Percentiles rank a stretch among this genome's conserved stretches.
These are phyloP conservation scores for Pampus argenteus DNA, from an alignment of 2,797 vertebrate species.

Conservation along the genomic window DNA sequence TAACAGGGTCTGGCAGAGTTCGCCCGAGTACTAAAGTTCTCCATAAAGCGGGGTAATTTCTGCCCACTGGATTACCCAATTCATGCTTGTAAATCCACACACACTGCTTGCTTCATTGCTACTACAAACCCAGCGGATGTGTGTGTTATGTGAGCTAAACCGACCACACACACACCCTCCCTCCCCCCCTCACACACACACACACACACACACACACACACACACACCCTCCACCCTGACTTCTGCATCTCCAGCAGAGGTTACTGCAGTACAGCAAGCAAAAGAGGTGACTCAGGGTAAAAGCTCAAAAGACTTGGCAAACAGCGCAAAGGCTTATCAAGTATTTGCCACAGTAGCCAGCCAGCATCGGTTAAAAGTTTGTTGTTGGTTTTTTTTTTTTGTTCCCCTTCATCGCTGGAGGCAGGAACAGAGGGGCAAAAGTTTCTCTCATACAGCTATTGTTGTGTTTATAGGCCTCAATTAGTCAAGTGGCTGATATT, in stretches of 20 bases:
- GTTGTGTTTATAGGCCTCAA: conserved; percentile 51
- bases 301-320: conserved; percentile 61
- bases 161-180: not conserved
- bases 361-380: conserved; percentile 38
- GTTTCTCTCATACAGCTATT: conserved; percentile 28
- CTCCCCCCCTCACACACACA: too few species aligned
- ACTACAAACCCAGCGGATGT: conserved; percentile 51
- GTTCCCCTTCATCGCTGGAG: not conserved
- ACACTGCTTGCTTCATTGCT: conserved; percentile 54
- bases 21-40: conserved; percentile 48
- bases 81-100: conserved; percentile 56
- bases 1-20: conserved; percentile 52
- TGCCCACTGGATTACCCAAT: conserved; percentile 69
- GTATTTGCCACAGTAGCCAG: conserved; percentile 36
- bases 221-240: not conserved
- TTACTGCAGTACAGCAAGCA: conserved; percentile 58
- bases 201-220: too few species aligned
- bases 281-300: conserved; percentile 59
- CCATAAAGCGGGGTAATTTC: conserved; percentile 67
- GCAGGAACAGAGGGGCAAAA: not conserved
- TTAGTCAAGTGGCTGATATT: conserved; percentile 45
- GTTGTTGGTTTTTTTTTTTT: too few species aligned
- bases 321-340: conserved; percentile 39
- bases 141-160: conserved; percentile 32
- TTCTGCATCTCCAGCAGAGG: conserved; percentile 42